Evolutionary conservation across 2,888 invertebrate species (phyloP), one percentile per base, ranked within the genome.

Genomic region (Lapara coniferarum): DNA sequence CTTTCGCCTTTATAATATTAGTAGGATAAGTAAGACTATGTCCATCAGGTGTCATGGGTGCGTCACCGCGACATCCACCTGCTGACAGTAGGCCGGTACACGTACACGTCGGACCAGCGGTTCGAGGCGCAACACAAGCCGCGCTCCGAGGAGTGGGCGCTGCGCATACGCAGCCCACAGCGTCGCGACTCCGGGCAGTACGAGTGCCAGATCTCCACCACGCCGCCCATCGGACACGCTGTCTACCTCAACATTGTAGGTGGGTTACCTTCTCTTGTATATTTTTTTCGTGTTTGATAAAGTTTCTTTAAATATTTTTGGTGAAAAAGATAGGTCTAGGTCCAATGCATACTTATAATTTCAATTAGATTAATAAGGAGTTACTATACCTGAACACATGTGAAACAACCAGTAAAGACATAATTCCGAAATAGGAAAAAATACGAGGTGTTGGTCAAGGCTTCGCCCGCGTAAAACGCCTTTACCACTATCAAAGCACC

Each of bases 181-280:
- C 95, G 97, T 67, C 97, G 98, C 82, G 97, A 97, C 88, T 97
- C 97, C 56, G 95, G 97, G 76, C 97, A 97, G 81, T 98, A 98
- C 89, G 98, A 98, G 94, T 98, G 98, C 88, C 98, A 98, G 94
- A 97, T 98, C 87, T 97, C 97, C 78, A 98, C 98, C 67, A 98
- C 98, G 73, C 98, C 98, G 67, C 97, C 97, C 70, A 96, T 97
- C 66, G 97, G 97, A 52, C 97, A 97, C 88, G 96, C 96, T 19
- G 96, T 98, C 74, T 96, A 95, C 85, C 95, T 98, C 74, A 97
- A 96, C 77, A 97, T 98, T 83, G 97, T 98, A 73, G 97, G 98
- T 97, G 86, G 96, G 97, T 80, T 51, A 37, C 10, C 6, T 10
- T n/a, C 1, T 16, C 0, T 1, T 12, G 1, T 7, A 46, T 46